Evolutionary conservation across 2,888 invertebrate species (phyloP), one percentile per base, ranked within the genome.

Genomic region (Eurytoma californica): DNA sequence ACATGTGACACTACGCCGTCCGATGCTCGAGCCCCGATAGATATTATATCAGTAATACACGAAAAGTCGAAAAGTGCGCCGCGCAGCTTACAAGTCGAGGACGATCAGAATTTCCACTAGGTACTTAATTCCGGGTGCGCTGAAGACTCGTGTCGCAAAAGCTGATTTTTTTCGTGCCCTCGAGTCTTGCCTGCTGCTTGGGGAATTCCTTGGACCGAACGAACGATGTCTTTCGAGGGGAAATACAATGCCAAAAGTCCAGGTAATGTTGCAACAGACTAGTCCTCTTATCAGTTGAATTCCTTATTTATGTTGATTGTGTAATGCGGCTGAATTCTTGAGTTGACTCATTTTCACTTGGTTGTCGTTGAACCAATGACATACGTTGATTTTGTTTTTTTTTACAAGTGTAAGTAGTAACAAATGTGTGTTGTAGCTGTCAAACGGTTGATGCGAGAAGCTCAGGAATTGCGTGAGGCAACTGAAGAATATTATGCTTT

Each of bases 401-500:
- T 13, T 49, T 12, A 9, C 39, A 39, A 39, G 39, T 39, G 39
- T 39, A 9, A 7, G 9, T 39, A 9, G 0, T 7, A 24, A 70
- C 30, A 47, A 9, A 66, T 14, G 57, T 20, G 5, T 57, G 3
- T 72, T 77, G 66, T 77, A 95, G 98, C 97, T 88, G 98, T 98
- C 4, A 97, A 98, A 91, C 93, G 98, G 72, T 92, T 98, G 84
- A 97, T 98, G 97, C 92, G 95, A 87, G 98, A 98, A 91, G 98
- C 98, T 13, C 91, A 93, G 84, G 98, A 98, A 90, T 91, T 98
- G 82, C 93, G 94, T 49, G 94, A 95, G 84, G 94, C 97, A 5
- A 97, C 97, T 0, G 97, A 97, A 87, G 96, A 97, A 89, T 97
- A 96, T 90, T 95, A 93, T 90, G 97, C 97, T 14, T 94, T 95